Percentiles rank a stretch among this genome's conserved stretches.
phyloP scores from a whole-genome alignment of 2,888 invertebrate species.

The Prosopocoilus inquinatus region DNA sequence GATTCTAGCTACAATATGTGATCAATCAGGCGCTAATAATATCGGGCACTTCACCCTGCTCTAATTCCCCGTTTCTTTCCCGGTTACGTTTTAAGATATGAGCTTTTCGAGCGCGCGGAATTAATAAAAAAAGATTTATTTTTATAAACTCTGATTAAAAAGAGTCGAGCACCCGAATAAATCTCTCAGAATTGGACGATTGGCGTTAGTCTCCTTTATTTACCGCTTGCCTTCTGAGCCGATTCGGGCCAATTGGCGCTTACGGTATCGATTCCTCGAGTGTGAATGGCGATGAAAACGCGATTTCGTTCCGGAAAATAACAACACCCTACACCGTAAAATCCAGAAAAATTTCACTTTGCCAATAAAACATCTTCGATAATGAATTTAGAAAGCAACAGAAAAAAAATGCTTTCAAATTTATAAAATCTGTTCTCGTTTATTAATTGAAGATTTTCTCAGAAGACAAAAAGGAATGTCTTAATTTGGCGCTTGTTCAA shows the following conservation, averaged over 20 bases:
- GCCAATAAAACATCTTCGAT: too few relatives aligned
- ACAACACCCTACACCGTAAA: not conserved
- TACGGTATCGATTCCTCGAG: slow-evolving; percentile 40
- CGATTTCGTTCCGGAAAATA: slow-evolving; percentile 1
- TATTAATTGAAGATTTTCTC: too few relatives aligned
- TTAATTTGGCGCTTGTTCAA: too few relatives aligned
- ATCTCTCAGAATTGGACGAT: slow-evolving; percentile 39
- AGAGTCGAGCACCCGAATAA: slow-evolving; percentile 32
- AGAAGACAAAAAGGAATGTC: too few relatives aligned
- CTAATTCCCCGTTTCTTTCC: too few relatives aligned
- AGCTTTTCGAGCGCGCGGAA: not conserved
- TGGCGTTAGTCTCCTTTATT: slow-evolving; percentile 42
- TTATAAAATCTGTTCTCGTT: too few relatives aligned
- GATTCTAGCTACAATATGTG: not conserved
- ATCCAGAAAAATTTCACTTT: too few relatives aligned
- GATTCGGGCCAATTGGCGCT: slow-evolving; percentile 45
- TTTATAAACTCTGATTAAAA: slow-evolving; percentile 33
- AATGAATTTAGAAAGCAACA: too few relatives aligned
- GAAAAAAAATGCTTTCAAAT: too few relatives aligned
- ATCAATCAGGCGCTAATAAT: slow-evolving; percentile 1
- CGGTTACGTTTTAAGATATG: not conserved
- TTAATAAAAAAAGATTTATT: slow-evolving; percentile 12
- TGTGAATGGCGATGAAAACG: slow-evolving; percentile 10
- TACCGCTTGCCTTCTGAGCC: slow-evolving; percentile 40
- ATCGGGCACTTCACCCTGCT: not conserved